Base-by-base conservation (phyloP, 1,140 invertebrate species). In the Lysiphlebus fabarum region DNA sequence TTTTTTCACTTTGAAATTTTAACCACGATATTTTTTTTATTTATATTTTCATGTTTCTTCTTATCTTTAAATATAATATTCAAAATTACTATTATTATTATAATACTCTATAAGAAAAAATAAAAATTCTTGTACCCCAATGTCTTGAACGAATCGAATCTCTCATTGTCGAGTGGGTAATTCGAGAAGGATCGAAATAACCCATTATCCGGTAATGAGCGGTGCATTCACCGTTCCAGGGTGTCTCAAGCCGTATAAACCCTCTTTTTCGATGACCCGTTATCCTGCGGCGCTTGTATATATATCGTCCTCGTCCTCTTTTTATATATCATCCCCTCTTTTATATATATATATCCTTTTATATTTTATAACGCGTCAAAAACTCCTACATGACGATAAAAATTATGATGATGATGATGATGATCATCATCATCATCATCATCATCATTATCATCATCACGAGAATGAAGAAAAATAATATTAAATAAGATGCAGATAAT, bases 171-270 rank as follows among this genome's bases (percentile, higher is more conserved):
- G 72, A 72, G 65, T 73, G 64, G 69, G 71, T 73, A 74, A 74
- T 74, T 74, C 65, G 70, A 74, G 69, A 65, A 71, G 70, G 69
- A 74, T 73, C 70, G 69, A 73, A 74, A 74, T 72, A 74, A 74
- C 68, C 69, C 68, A 74, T 73, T 73, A 74, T 69, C 63, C 66
- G 62, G 66, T 74, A 74, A 74, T 74, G 70, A 73, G 69, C 65
- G 67, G 57, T 61, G 67, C 66, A 71, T 70, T 73, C 64, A 66
- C 66, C 56, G 63, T 62, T 63, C 48, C 64, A 38, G 59, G 61
- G 34, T 59, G 50, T 49, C 54, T 54, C 53, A 42, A 34, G 17
- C 37, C 42, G 53, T 47, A 40, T 37, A 44, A 42, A 43, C 38
- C 17, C 54, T 56, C 56, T 60, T 60, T 40, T 58, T 36, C 38